Evolutionary conservation across 2,797 vertebrate species (phyloP).

Genomic region (Thamnophis elegans): DNA sequence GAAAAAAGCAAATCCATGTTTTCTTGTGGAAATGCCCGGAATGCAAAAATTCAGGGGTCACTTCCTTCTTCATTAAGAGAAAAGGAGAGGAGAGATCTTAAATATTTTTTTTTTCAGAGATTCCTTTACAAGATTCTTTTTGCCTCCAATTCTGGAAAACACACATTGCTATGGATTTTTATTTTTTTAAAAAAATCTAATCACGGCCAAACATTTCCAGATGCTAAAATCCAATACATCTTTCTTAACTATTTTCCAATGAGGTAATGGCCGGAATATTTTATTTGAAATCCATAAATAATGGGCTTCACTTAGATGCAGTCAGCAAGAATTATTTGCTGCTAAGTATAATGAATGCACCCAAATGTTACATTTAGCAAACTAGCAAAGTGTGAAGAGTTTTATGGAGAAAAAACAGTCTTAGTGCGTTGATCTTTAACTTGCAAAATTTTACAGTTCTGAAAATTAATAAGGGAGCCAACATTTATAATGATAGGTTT

Average conservation of each 20-base stretch:
- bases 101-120: not conserved
- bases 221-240: slow-evolving; percentile 13
- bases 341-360: slow-evolving; percentile 6
- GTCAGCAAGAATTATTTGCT: slow-evolving; percentile 1
- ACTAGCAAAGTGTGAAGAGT: not conserved
- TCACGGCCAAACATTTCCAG: slow-evolving; percentile 1
- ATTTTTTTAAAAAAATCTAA: not conserved
- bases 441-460: not conserved
- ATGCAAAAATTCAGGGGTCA: not conserved
- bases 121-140: not conserved
- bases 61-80: not conserved
- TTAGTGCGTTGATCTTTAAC: not conserved
- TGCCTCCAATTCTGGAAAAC: not conserved
- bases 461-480: not conserved
- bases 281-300: slow-evolving; percentile 27
- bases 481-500: not conserved
- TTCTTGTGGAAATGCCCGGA: not conserved
- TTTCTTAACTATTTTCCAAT: slow-evolving; percentile 24
- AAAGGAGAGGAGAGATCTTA: not conserved
- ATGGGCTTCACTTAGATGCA: slow-evolving; percentile 9
- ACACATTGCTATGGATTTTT: not conserved
- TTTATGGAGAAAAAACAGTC: not conserved
- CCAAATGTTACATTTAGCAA: not conserved
- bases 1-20: not conserved
- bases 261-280: slow-evolving; percentile 16